Conservation (phyloP, 1,140 invertebrate genomes). For the Venturia canescens region DNA sequence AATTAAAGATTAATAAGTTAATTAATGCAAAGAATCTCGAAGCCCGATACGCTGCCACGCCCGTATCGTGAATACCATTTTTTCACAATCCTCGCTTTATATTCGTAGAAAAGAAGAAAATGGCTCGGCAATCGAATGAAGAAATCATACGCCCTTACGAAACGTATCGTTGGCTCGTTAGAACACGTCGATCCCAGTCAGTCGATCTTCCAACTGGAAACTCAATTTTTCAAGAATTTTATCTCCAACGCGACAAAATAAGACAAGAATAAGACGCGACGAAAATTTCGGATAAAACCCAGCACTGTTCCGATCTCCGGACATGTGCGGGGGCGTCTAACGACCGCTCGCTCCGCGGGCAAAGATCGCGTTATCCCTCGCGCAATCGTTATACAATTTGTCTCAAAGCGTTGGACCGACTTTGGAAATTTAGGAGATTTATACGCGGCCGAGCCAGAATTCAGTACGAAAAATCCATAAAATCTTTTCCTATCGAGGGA, state of each 20-base stretch:
- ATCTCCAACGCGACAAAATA: not conserved
- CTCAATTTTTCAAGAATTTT: too few species aligned
- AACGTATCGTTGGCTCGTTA: not conserved
- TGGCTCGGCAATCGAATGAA: not conserved
- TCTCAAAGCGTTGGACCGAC: not conserved
- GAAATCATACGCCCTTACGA: slow-evolving; percentile 1
- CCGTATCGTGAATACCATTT: not conserved
- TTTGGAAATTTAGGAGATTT: not conserved
- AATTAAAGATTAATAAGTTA: not conserved
- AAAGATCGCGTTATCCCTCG: not conserved
- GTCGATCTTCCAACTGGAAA: too few species aligned
- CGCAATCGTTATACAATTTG: not conserved
- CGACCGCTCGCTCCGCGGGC: not conserved
- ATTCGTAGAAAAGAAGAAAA: too few species aligned
- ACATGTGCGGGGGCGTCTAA: not conserved
- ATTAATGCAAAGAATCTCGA: not conserved
- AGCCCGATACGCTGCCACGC: not conserved
- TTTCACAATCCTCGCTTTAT: not conserved
- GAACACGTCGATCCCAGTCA: not conserved
- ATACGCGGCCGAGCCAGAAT: not conserved
- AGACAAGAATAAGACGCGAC: not conserved
- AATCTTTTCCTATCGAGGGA: not conserved
- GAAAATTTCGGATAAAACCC: not conserved
- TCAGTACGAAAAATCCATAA: not conserved
- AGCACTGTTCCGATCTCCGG: not conserved